phyloP scores from a whole-genome alignment of 2,113 vertebrate genomes.

The Mola mola region DNA sequence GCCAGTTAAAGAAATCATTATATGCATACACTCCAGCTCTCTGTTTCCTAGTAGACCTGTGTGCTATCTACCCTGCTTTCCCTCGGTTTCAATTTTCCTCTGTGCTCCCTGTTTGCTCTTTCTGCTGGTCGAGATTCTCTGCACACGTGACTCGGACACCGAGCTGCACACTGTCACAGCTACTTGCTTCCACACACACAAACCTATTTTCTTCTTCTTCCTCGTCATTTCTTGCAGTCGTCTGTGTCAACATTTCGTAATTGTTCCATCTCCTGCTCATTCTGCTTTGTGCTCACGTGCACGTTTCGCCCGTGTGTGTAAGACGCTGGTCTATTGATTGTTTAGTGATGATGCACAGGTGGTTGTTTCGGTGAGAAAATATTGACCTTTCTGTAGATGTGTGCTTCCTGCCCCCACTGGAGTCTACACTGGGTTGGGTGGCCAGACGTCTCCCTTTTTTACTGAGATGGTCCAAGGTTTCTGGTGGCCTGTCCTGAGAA shows the following conservation, averaged over 20 bases:
- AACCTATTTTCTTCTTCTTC: neutral
- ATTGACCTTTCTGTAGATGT: neutral
- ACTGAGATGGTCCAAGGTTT: no score
- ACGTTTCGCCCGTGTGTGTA: slow-evolving; percentile 6
- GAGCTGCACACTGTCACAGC: no score
- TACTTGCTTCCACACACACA: neutral
- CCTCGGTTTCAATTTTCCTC: slow-evolving; percentile 20
- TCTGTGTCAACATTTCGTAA: slow-evolving; percentile 10
- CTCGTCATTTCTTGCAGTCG: slow-evolving; percentile 1
- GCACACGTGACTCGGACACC: slow-evolving; percentile 11
- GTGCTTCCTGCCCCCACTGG: neutral
- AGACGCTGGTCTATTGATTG: slow-evolving; percentile 28
- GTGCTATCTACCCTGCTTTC: slow-evolving; percentile 14
- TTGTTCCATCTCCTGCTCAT: slow-evolving; percentile 3
- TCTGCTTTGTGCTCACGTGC: slow-evolving; percentile 6
- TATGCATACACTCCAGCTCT: slow-evolving; percentile 13
- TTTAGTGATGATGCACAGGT: slow-evolving; percentile 29
- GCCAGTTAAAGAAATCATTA: slow-evolving; percentile 33
- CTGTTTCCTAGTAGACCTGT: neutral
- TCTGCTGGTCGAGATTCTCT: slow-evolving; percentile 15
- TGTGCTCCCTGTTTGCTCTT: neutral
- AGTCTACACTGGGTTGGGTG: neutral
- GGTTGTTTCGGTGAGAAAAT: neutral
- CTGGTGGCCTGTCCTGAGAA: neutral
- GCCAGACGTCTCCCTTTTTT: neutral